Percentiles rank a stretch among this genome's conserved stretches.
These are phyloP conservation scores for Ormyrus nitidulus DNA, from an alignment of 2,888 invertebrate genomes.

Conservation along the genomic window DNA sequence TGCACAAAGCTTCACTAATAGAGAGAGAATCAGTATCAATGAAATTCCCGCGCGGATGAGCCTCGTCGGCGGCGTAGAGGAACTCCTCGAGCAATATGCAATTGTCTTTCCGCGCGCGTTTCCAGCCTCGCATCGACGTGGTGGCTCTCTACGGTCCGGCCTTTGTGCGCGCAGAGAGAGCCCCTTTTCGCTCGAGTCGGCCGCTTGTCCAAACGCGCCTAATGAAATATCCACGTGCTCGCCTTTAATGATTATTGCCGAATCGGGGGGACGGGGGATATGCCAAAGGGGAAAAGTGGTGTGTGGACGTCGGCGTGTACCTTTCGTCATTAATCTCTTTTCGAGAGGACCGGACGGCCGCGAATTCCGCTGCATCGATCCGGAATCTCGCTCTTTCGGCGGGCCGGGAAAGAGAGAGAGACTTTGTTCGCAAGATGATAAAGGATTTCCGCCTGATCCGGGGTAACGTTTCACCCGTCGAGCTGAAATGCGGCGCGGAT, in stretches of 20 bases:
- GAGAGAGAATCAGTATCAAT: neutral
- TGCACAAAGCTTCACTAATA: too few species aligned
- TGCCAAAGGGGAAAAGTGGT: neutral
- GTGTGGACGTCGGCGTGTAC: neutral
- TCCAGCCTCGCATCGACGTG: neutral
- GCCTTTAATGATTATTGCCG: slow-evolving; percentile 54
- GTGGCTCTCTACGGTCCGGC: neutral
- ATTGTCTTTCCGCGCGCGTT: slow-evolving; percentile 3
- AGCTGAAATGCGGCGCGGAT: too few species aligned
- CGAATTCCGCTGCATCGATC: slow-evolving; percentile 21
- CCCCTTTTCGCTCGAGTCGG: slow-evolving; percentile 3
- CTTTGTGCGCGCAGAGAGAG: neutral
- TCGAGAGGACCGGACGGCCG: slow-evolving; percentile 39
- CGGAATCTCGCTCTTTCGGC: too few species aligned
- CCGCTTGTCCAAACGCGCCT: slow-evolving; percentile 33
- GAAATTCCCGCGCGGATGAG: too few species aligned
- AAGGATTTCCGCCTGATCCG: too few species aligned
- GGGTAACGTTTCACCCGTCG: too few species aligned
- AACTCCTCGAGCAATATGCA: neutral
- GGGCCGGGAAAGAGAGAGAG: too few species aligned
- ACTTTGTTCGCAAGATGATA: too few species aligned
- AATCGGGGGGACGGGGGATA: slow-evolving; percentile 8
- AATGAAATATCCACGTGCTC: slow-evolving; percentile 55
- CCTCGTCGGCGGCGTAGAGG: neutral
- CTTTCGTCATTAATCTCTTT: slow-evolving; percentile 46